Percentiles rank a stretch among this genome's conserved stretches.
These are phyloP conservation scores for Timema cristinae DNA, from an alignment of 2,888 invertebrate species.

Conservation along the genomic window DNA sequence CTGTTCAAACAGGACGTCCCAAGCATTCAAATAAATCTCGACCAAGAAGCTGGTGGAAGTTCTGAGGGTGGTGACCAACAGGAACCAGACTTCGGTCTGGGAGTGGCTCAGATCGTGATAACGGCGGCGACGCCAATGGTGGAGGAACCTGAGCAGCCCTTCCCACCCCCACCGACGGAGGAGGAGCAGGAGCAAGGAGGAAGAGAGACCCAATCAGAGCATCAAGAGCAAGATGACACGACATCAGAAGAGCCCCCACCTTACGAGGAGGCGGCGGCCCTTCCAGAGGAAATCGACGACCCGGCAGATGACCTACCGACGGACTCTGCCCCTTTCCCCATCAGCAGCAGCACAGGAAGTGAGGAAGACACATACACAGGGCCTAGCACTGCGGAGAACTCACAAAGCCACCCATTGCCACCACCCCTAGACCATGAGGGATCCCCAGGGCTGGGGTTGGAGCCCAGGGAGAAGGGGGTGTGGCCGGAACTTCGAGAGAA, in stretches of 20 bases:
- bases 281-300: constrained; percentile 35
- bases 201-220: constrained; percentile 26
- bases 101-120: constrained; percentile 86
- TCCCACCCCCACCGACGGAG: constrained; percentile 54
- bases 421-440: constrained; percentile 29
- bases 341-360: constrained; percentile 64
- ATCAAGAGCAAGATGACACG: constrained; percentile 20
- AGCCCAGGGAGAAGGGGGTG: not conserved
- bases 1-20: no score
- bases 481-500: constrained; percentile 8
- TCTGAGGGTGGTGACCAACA: not conserved
- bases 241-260: constrained; percentile 29
- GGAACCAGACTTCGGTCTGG: constrained; percentile 55
- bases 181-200: constrained; percentile 33
- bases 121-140: constrained; percentile 91
- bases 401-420: constrained; percentile 50
- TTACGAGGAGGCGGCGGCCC: constrained; percentile 22
- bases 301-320: constrained; percentile 53
- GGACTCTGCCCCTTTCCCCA: constrained; percentile 56
- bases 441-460: constrained; percentile 13
- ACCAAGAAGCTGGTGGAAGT: not conserved
- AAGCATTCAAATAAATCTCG: not conserved
- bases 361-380: constrained; percentile 60
- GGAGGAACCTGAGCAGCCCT: constrained; percentile 77
- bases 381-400: constrained; percentile 59